phyloP scores from a whole-genome alignment of 1,140 invertebrate species.

The Brachionus rubens region DNA sequence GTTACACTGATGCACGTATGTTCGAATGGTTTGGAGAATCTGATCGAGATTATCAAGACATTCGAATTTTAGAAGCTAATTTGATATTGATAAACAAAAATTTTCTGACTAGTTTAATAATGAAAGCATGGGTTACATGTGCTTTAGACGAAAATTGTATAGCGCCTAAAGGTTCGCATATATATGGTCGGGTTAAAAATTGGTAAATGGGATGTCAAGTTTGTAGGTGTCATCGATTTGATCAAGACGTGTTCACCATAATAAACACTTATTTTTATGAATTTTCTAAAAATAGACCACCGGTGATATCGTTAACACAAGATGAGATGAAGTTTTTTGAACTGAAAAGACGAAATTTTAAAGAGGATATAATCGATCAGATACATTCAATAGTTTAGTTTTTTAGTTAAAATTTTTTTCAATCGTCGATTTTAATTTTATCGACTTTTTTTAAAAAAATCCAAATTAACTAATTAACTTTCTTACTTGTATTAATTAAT shows the following conservation, averaged over 20 bases:
- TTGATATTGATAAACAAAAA: neutral
- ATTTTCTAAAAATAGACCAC: neutral
- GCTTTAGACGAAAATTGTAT: slow-evolving; percentile 9
- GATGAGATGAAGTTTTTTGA: neutral
- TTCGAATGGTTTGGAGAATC: slow-evolving; percentile 1
- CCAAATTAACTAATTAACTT: too few relatives aligned
- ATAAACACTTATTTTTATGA: slow-evolving; percentile 12
- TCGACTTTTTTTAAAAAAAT: too few relatives aligned
- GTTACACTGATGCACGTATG: slow-evolving; percentile 8
- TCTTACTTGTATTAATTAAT: too few relatives aligned
- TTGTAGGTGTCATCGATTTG: slow-evolving; percentile 23
- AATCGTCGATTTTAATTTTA: too few relatives aligned
- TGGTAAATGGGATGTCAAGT: neutral
- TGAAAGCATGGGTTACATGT: slow-evolving; percentile 5
- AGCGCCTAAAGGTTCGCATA: neutral
- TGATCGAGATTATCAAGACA: neutral
- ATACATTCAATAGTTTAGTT: too few relatives aligned
- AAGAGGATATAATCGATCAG: too few relatives aligned
- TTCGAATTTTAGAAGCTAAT: slow-evolving; percentile 11
- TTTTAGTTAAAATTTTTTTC: too few relatives aligned
- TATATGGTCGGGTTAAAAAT: neutral
- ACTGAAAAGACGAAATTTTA: neutral
- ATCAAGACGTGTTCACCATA: slow-evolving; percentile 13
- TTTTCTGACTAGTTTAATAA: neutral
- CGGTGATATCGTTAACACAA: neutral